Evolutionary conservation across 2,888 invertebrate genomes (phyloP).

Genomic region (Trichogramma evanescens): DNA sequence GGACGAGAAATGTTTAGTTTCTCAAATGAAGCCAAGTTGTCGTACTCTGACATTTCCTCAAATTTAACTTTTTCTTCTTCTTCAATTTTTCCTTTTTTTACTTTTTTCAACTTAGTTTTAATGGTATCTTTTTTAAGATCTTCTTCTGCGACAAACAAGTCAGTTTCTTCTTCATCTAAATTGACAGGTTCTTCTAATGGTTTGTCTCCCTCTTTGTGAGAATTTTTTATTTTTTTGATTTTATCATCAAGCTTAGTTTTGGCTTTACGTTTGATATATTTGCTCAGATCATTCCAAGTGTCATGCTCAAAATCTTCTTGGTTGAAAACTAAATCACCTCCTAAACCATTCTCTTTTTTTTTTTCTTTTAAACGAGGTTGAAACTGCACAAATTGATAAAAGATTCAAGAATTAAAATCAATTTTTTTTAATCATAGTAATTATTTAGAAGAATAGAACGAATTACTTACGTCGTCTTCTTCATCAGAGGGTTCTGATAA

Average conservation of each 20-base stretch:
- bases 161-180: constrained; percentile 34
- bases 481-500: constrained; percentile 74
- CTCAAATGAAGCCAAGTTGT: constrained; percentile 69
- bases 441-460: neutral
- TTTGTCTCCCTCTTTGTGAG: constrained; percentile 47
- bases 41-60: constrained; percentile 62
- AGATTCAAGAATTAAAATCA: neutral
- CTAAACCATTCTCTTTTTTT: constrained; percentile 64
- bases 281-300: constrained; percentile 72
- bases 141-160: constrained; percentile 32
- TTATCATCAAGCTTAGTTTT: constrained; percentile 79
- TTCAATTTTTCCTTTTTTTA: constrained; percentile 47
- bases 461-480: constrained; percentile 63
- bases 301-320: constrained; percentile 75
- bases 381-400: constrained; percentile 52
- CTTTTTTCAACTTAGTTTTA: constrained; percentile 38
- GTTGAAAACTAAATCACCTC: constrained; percentile 67
- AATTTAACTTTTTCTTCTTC: constrained; percentile 49
- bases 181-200: constrained; percentile 57
- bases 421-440: neutral
- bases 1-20: constrained; percentile 96
- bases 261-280: constrained; percentile 72
- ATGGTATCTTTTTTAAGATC: constrained; percentile 41
- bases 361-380: constrained; percentile 79
- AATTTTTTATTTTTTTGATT: constrained; percentile 56